phyloP scores from a whole-genome alignment of 2,888 invertebrate species.

The Acanthacorydalis orientalis region DNA sequence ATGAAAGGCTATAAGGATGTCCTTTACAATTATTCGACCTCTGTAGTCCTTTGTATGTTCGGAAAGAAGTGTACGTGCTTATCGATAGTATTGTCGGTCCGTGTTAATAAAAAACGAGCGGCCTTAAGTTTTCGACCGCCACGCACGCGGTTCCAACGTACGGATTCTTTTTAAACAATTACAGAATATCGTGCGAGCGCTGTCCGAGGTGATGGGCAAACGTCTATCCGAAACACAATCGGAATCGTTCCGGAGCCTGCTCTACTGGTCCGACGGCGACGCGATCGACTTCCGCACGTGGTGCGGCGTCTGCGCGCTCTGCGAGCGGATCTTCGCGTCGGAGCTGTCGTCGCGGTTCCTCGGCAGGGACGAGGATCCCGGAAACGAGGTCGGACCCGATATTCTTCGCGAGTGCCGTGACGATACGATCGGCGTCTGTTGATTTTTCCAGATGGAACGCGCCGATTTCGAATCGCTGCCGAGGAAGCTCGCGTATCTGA shows the following conservation, averaged over 20 bases:
- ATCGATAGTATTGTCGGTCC: no score
- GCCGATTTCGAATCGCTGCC: slow-evolving; percentile 51
- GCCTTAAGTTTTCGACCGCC: no score
- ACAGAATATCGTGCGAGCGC: slow-evolving; percentile 35
- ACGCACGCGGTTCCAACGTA: background rate
- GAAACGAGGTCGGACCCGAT: slow-evolving; percentile 4
- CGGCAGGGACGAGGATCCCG: slow-evolving; percentile 41
- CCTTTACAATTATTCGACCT: no score
- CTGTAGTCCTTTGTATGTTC: no score
- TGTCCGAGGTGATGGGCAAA: slow-evolving; percentile 48
- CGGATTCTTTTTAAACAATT: background rate
- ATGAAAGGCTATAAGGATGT: no score
- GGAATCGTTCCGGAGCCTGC: slow-evolving; percentile 26
- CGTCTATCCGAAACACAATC: slow-evolving; percentile 33
- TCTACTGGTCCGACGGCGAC: slow-evolving; percentile 35
- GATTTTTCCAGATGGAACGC: slow-evolving; percentile 40
- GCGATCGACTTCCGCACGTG: slow-evolving; percentile 53
- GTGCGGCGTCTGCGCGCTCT: slow-evolving; percentile 63
- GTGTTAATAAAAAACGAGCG: no score
- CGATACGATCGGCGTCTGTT: no score
- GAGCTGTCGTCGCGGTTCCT: slow-evolving; percentile 28
- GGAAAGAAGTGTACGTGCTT: no score
- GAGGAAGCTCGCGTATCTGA: slow-evolving; percentile 33
- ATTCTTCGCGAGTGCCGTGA: slow-evolving; percentile 10
- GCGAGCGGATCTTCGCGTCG: slow-evolving; percentile 50